Percentiles rank a stretch among this genome's conserved stretches.
These are phyloP conservation scores for Rotaria sp. DNA, from an alignment of 2,888 invertebrate genomes.

Conservation along the genomic window DNA sequence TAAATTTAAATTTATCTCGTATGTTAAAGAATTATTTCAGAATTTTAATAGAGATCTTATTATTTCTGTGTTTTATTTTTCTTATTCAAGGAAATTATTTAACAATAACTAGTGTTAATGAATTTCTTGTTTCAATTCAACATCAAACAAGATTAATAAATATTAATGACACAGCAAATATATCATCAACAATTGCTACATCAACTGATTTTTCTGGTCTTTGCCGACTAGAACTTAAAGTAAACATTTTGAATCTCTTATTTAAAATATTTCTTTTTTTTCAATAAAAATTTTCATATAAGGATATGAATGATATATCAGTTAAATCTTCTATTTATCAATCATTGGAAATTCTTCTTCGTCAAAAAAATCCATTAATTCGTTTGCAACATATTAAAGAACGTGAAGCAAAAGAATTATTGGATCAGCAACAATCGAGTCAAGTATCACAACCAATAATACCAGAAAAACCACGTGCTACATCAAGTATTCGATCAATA, in stretches of 20 bases:
- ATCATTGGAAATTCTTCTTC: not conserved
- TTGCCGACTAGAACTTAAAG: not conserved
- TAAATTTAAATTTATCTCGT: constrained; percentile 15
- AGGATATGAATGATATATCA: not conserved
- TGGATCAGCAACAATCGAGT: not conserved
- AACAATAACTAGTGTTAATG: not conserved
- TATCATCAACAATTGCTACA: not conserved
- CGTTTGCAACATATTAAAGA: not conserved
- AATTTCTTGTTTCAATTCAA: constrained; percentile 6
- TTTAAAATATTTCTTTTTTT: too few species aligned
- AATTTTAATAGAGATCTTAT: not conserved
- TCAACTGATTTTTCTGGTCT: not conserved
- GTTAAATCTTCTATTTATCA: not conserved
- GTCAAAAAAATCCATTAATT: not conserved
- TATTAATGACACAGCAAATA: not conserved
- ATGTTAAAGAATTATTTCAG: not conserved
- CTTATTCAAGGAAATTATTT: not conserved
- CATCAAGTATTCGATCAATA: not conserved
- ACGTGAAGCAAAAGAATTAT: not conserved
- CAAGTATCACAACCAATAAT: not conserved
- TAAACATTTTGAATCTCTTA: not conserved
- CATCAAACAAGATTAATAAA: not conserved
- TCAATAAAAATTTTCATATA: not conserved
- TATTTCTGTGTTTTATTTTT: not conserved
- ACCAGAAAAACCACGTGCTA: not conserved